Percentiles rank a stretch among this genome's conserved stretches.
Evolutionary conservation across 1,140 invertebrate genomes (phyloP).

Genomic region (Zaprionus ornatus): DNA sequence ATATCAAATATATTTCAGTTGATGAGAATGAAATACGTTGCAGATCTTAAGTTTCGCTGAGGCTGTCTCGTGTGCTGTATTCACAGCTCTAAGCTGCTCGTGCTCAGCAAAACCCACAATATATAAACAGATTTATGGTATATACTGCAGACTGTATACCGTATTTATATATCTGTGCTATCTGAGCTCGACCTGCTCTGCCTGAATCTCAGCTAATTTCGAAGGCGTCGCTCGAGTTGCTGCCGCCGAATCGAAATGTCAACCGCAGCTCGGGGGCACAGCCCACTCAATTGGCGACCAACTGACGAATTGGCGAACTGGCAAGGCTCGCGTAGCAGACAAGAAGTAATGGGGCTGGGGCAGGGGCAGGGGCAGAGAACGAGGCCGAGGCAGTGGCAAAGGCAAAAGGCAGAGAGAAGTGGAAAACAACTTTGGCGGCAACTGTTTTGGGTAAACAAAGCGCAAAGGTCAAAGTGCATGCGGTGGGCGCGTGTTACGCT

Average conservation of each 20-base stretch:
- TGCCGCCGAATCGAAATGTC: slow-evolving; percentile 43
- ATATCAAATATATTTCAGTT: not conserved
- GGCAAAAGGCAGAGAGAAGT: not conserved
- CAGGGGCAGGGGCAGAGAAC: not conserved
- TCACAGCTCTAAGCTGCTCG: not conserved
- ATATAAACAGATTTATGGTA: not conserved
- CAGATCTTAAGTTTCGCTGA: not conserved
- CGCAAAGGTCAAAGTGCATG: slow-evolving; percentile 51
- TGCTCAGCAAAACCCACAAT: not conserved
- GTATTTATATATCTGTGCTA: not conserved
- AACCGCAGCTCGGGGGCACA: slow-evolving; percentile 35
- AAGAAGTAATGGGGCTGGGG: not conserved
- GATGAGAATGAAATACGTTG: not conserved
- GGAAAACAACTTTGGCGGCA: slow-evolving; percentile 21
- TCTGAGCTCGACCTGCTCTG: not conserved
- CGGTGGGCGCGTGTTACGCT: slow-evolving; percentile 21
- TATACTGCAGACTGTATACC: not conserved
- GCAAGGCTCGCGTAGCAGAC: slow-evolving; percentile 12
- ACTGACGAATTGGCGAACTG: slow-evolving; percentile 4
- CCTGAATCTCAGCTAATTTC: not conserved
- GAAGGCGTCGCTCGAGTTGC: slow-evolving; percentile 26
- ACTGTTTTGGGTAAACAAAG: slow-evolving; percentile 51
- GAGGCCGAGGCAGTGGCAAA: not conserved
- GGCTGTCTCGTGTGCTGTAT: not conserved
- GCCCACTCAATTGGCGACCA: slow-evolving; percentile 15